Conservation (phyloP, 2,888 invertebrate species). For the Lissocephala sabroskyi region DNA sequence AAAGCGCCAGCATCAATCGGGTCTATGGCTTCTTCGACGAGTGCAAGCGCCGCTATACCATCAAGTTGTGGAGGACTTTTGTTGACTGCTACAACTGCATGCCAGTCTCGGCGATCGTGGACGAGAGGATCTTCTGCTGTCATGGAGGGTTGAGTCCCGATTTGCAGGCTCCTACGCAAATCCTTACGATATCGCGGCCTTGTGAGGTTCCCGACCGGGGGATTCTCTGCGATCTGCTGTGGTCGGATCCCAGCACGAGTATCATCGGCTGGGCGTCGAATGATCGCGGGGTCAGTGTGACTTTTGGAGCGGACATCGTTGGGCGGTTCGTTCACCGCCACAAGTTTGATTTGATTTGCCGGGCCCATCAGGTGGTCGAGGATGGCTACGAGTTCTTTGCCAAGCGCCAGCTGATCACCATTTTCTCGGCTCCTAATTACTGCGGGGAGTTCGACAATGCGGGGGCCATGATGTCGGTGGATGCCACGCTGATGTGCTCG, state of each 20-base stretch:
- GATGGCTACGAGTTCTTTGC: slow-evolving; percentile 98
- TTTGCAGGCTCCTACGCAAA: slow-evolving; percentile 95
- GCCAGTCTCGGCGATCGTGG: slow-evolving; percentile 96
- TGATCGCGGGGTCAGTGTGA: slow-evolving; percentile 97
- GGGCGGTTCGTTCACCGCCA: slow-evolving; percentile 80
- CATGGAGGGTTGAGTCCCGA: slow-evolving; percentile 88
- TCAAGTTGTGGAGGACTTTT: slow-evolving; percentile 99
- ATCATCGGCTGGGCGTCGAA: slow-evolving; percentile 99
- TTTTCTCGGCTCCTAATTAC: slow-evolving; percentile 92
- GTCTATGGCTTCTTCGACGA: slow-evolving; percentile 96
- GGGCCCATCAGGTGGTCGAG: slow-evolving; percentile 98
- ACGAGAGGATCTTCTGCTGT: slow-evolving; percentile 83
- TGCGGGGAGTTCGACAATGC: slow-evolving; percentile 85
- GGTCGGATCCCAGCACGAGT: slow-evolving; percentile 96
- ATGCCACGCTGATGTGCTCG: slow-evolving; percentile 97
- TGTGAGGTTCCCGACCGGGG: slow-evolving; percentile 98
- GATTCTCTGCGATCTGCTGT: slow-evolving; percentile 92
- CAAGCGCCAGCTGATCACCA: slow-evolving; percentile 91
- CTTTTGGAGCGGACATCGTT: slow-evolving; percentile 91
- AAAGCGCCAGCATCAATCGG: slow-evolving; percentile 96
- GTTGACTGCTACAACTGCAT: slow-evolving; percentile 99
- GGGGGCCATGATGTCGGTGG: slow-evolving; percentile 97
- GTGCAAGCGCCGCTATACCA: slow-evolving; percentile 93
- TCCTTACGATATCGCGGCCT: slow-evolving; percentile 94
- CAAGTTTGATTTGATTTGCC: slow-evolving; percentile 97